A percentile compares a stretch with the other conserved stretches of the same genome.
These are phyloP conservation scores for Leptodactylus fuscus DNA, from an alignment of 2,113 vertebrate genomes.

Conservation along the genomic window DNA sequence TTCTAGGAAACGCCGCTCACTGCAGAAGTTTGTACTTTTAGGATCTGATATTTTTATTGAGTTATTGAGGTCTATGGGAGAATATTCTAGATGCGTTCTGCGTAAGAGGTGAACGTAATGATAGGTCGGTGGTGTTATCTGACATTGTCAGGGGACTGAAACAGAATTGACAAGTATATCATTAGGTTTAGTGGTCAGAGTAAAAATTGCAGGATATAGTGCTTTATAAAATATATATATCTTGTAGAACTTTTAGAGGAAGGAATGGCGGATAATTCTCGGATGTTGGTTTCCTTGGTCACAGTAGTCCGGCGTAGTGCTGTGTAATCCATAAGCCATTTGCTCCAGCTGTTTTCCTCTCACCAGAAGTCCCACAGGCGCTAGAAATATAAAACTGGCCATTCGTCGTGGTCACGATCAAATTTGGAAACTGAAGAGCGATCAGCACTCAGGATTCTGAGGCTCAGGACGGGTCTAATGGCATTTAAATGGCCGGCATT, in stretches of 20 bases:
- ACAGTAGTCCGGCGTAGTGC: not conserved
- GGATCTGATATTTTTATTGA: not conserved
- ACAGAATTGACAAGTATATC: too few species aligned
- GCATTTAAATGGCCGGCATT: constrained; percentile 28
- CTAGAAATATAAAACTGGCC: constrained; percentile 15
- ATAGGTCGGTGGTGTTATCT: too few species aligned
- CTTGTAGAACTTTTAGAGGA: not conserved
- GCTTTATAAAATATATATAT: too few species aligned
- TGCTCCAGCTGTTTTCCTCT: constrained; percentile 35
- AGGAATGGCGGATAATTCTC: not conserved
- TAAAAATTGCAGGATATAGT: too few species aligned
- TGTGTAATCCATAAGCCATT: not conserved
- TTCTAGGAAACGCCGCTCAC: not conserved
- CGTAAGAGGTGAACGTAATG: too few species aligned
- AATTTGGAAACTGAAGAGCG: constrained; percentile 24
- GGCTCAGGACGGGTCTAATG: not conserved
- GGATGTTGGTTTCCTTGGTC: constrained; percentile 1
- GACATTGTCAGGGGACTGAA: too few species aligned
- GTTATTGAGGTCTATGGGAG: not conserved
- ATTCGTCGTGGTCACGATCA: not conserved
- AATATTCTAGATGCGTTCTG: too few species aligned
- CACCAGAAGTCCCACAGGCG: constrained; percentile 27
- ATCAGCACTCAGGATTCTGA: constrained; percentile 38
- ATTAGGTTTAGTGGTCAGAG: too few species aligned
- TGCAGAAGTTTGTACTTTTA: not conserved